phyloP scores from a whole-genome alignment of 2,113 vertebrate genomes.

The Solenodon paradoxus region DNA sequence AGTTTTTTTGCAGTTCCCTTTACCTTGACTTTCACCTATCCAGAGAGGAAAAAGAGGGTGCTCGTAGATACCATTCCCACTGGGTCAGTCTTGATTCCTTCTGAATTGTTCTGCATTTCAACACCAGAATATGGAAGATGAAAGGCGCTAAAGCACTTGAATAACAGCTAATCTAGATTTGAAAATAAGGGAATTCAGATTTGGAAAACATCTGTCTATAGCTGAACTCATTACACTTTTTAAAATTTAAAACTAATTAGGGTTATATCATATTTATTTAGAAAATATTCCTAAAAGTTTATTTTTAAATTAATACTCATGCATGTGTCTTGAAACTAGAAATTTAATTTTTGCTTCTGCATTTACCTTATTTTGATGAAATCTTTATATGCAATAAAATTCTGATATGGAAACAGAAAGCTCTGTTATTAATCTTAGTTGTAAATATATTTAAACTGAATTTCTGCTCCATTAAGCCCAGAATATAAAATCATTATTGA shows the following conservation, averaged over 20 bases:
- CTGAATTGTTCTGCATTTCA: slow-evolving; percentile 17
- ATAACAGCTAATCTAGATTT: not conserved
- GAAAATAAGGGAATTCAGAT: slow-evolving; percentile 16
- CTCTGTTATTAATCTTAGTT: slow-evolving; percentile 33
- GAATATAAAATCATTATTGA: slow-evolving; percentile 12
- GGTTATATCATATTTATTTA: not conserved
- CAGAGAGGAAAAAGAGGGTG: not conserved
- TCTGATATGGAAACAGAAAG: slow-evolving; percentile 9
- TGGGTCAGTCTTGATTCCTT: not conserved
- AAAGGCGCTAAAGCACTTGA: not conserved
- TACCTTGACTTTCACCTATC: not conserved
- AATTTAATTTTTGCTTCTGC: slow-evolving; percentile 25
- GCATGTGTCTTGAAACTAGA: not conserved
- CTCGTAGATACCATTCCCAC: not conserved
- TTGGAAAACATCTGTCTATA: slow-evolving; percentile 20
- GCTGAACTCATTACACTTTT: not conserved
- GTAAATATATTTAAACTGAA: slow-evolving; percentile 21
- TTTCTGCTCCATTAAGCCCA: slow-evolving; percentile 22
- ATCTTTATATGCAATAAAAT: not conserved
- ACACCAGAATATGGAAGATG: slow-evolving; percentile 18
- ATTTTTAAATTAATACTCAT: slow-evolving; percentile 27
- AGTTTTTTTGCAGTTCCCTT: not conserved
- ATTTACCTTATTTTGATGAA: slow-evolving; percentile 42
- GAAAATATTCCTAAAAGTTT: slow-evolving; percentile 23
- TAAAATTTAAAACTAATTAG: slow-evolving; percentile 8